Evolutionary conservation across 2,888 invertebrate genomes (phyloP), one percentile per base, ranked within the genome.

Genomic region (Eumacrocentrus americanus): DNA sequence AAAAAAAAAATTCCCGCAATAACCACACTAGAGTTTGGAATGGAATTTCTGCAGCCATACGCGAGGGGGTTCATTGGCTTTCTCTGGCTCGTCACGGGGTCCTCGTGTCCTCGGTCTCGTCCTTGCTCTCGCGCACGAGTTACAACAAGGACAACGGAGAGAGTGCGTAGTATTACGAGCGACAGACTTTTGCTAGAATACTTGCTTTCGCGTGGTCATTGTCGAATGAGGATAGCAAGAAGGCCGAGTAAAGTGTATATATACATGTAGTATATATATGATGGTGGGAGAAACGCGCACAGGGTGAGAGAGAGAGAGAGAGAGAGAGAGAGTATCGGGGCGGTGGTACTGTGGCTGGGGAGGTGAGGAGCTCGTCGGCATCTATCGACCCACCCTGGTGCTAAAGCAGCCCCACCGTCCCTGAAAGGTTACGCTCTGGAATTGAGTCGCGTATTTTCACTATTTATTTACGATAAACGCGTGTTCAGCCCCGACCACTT

Each of bases 331-430:
- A 67, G 67, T 65, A 68, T 68, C 65, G 70, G 68, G 70, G 69
- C 65, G 67, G 66, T 70, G 68, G 69, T 70, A 69, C 70, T 51
- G 67, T 62, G 64, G 71, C 70, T 70, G 70, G 74, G 74, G 70
- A 62, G 68, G 67, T 66, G 67, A 70, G 67, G 63, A 66, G 65
- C 69, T 68, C 71, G 75, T 73, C 69, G 76, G 71, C 77, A 72
- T 74, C 73, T 77, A 77, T 78, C 77, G 77, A 78, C 77, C 77
- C 72, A 77, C 71, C 70, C 69, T 40, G 58, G 53, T 59, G 57
- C 62, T 59, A 54, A 35, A 14, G 12, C 53, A 66, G 61, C 60
- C 66, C 61, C 64, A 72, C 67, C 68, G 70, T 70, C 73, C 44
- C 74, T 68, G 70, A 66, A 70, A 73, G 69, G 66, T 72, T 73